Percentiles rank a stretch among this genome's conserved stretches.
phyloP scores from a whole-genome alignment of 37 sponge, comb jelly and placozoan species.

The Dysidea cf. avara region DNA sequence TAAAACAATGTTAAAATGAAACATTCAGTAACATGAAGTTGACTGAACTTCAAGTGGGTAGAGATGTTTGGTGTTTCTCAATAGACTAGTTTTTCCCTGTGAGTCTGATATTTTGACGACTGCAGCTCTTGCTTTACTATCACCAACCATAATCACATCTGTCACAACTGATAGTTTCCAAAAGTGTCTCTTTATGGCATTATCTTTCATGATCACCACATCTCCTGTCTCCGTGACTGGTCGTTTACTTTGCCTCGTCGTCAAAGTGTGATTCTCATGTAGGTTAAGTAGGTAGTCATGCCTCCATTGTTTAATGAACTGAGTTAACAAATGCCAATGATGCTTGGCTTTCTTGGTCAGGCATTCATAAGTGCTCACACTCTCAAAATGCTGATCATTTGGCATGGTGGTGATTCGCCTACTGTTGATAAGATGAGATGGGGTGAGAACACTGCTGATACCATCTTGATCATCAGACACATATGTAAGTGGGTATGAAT shows the following conservation, averaged over 20 bases:
- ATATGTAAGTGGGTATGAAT: conserved; percentile 14
- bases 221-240: not conserved
- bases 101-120: too few relatives aligned
- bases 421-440: conserved; percentile 18
- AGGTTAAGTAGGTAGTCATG: conserved; percentile 31
- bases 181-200: not conserved
- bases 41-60: too few relatives aligned
- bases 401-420: not conserved
- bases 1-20: too few relatives aligned
- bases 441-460: conserved; percentile 7
- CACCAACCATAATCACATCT: too few relatives aligned
- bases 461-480: conserved; percentile 7
- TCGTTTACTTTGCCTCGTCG: not conserved
- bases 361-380: not conserved
- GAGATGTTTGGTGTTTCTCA: too few relatives aligned
- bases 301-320: conserved; percentile 29
- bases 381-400: conserved; percentile 13
- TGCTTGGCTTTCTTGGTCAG: not conserved
- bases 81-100: too few relatives aligned
- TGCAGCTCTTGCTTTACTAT: too few relatives aligned
- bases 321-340: not conserved
- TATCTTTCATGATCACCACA: conserved; percentile 17
- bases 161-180: conserved; percentile 6
- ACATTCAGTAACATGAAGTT: too few relatives aligned
- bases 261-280: conserved; percentile 4